Percentiles rank a stretch among this genome's conserved stretches.
Evolutionary conservation across 2,888 invertebrate genomes (phyloP).

Genomic region (Myopa testacea): DNA sequence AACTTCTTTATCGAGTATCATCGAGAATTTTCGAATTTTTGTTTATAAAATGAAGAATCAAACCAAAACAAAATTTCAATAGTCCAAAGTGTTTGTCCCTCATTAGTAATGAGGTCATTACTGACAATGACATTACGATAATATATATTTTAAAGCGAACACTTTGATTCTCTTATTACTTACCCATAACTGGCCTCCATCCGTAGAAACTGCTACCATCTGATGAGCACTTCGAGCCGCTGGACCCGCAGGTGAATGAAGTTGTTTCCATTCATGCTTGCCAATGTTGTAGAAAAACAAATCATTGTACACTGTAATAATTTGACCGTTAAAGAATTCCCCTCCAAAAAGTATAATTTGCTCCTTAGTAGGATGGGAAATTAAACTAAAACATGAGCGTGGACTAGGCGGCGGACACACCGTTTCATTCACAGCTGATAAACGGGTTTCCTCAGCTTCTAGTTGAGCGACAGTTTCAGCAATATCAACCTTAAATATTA

Average conservation of each 20-base stretch:
- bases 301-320: slow-evolving; percentile 88
- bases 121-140: no score
- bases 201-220: slow-evolving; percentile 78
- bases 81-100: no score
- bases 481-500: slow-evolving; percentile 73
- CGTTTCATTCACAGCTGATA: slow-evolving; percentile 77
- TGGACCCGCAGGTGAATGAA: slow-evolving; percentile 87
- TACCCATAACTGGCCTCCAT: slow-evolving; percentile 77
- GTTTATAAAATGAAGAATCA: no score
- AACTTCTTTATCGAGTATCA: no score
- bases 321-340: slow-evolving; percentile 89
- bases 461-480: slow-evolving; percentile 82
- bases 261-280: slow-evolving; percentile 82
- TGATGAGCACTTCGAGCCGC: slow-evolving; percentile 92
- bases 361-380: slow-evolving; percentile 87
- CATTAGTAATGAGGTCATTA: no score
- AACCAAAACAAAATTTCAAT: no score
- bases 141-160: no score
- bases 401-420: slow-evolving; percentile 76
- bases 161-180: slow-evolving; percentile 15
- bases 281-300: slow-evolving; percentile 84
- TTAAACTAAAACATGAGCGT: slow-evolving; percentile 83
- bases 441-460: slow-evolving; percentile 80
- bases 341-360: slow-evolving; percentile 92
- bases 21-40: no score